These are phyloP conservation scores for Xiphophorus couchianus DNA, from an alignment of 2,113 vertebrate genomes.

Conservation along the genomic window DNA sequence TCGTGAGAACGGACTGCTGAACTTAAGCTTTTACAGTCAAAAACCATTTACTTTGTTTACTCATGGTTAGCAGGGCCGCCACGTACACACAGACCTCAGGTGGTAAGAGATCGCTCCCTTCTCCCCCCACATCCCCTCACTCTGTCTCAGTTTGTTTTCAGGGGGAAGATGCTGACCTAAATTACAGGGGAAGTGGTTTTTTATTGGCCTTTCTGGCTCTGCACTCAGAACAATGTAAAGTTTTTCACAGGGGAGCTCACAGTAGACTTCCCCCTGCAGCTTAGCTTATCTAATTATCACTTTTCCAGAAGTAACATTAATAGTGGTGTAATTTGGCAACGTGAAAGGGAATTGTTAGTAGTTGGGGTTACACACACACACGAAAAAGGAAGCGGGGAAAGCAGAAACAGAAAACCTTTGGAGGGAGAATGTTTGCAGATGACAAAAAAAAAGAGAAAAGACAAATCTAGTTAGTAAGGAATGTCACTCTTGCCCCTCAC, in stretches of 20 bases:
- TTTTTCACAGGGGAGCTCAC: slow-evolving; percentile 41
- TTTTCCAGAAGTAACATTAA: slow-evolving; percentile 3
- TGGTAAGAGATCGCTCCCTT: slow-evolving; percentile 45
- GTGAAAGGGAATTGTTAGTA: slow-evolving; percentile 13
- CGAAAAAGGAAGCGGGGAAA: not conserved
- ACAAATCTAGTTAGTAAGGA: not conserved
- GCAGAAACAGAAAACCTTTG: not conserved
- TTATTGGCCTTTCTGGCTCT: slow-evolving; percentile 66
- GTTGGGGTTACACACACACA: not conserved
- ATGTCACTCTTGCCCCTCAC: slow-evolving; percentile 8
- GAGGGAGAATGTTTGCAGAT: not conserved
- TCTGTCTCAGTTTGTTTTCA: slow-evolving; percentile 66
- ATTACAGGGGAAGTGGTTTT: slow-evolving; percentile 79
- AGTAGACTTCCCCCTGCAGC: slow-evolving; percentile 21
- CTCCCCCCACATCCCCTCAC: slow-evolving; percentile 13
- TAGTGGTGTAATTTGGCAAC: slow-evolving; percentile 39
- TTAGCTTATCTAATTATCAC: slow-evolving; percentile 30
- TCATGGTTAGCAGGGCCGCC: slow-evolving; percentile 60
- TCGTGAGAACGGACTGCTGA: slow-evolving; percentile 65
- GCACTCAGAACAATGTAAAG: slow-evolving; percentile 45
- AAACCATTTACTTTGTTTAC: slow-evolving; percentile 75
- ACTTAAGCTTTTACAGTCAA: slow-evolving; percentile 64
- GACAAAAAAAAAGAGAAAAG: not conserved
- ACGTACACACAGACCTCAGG: slow-evolving; percentile 59
- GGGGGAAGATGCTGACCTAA: slow-evolving; percentile 71